phyloP scores from a whole-genome alignment of 2,888 invertebrate genomes.

The Orthonevra nobilis region DNA sequence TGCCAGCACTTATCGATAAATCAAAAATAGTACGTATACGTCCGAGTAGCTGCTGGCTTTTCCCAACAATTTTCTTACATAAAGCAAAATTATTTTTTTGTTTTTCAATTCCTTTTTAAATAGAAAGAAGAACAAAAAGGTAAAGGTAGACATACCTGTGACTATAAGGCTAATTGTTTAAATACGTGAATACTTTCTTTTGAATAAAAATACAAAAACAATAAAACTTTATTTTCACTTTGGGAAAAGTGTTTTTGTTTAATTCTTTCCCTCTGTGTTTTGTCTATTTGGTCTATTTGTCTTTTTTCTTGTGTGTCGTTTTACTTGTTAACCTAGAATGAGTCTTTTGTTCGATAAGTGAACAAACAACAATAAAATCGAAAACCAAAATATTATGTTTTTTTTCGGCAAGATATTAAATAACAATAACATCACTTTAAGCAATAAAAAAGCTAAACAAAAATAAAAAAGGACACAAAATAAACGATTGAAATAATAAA shows the following conservation, averaged over 20 bases:
- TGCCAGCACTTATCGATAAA: constrained; percentile 36
- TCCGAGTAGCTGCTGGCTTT: constrained; percentile 4
- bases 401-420: constrained; percentile 22
- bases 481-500: constrained; percentile 14
- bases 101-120: too few species aligned
- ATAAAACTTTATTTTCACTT: neutral
- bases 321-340: neutral
- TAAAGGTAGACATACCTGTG: constrained; percentile 32
- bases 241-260: neutral
- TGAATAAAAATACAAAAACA: neutral
- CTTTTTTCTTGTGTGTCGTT: neutral
- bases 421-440: constrained; percentile 32
- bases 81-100: neutral
- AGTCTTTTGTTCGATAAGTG: neutral
- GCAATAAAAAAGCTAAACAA: constrained; percentile 27
- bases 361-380: constrained; percentile 26
- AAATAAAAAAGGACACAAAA: constrained; percentile 19
- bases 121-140: neutral
- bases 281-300: neutral
- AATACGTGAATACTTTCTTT: too few species aligned
- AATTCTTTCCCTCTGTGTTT: neutral
- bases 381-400: constrained; percentile 38
- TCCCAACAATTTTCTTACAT: too few species aligned
- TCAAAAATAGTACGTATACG: constrained; percentile 49
- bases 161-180: neutral